Percentiles rank a stretch among this genome's conserved stretches.
Evolutionary conservation across 2,888 invertebrate species (phyloP).

Genomic region (Coremacera marginata): DNA sequence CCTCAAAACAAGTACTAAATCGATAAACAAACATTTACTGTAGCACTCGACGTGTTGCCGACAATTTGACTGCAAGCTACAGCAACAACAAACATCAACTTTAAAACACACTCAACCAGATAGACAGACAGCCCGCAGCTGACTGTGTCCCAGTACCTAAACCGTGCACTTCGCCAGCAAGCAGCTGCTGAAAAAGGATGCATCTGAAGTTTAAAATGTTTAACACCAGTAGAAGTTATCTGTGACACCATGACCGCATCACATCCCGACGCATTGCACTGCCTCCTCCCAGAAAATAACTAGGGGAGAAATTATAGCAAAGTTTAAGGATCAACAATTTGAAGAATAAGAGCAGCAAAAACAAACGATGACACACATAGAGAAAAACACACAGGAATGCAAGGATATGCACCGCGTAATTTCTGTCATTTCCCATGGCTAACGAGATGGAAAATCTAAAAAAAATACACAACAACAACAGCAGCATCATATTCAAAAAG

Average conservation of each 20-base stretch:
- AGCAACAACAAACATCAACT: not conserved
- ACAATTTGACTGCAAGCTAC: not conserved
- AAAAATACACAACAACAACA: constrained; percentile 29
- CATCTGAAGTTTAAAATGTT: constrained; percentile 59
- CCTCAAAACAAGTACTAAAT: not conserved
- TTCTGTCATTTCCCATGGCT: constrained; percentile 37
- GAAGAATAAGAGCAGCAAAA: not conserved
- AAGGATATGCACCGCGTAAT: constrained; percentile 32
- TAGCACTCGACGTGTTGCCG: not conserved
- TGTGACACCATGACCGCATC: constrained; percentile 53
- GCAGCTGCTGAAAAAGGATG: constrained; percentile 36
- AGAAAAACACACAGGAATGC: constrained; percentile 5
- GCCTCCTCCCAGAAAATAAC: not conserved
- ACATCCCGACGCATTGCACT: constrained; percentile 13
- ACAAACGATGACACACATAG: not conserved
- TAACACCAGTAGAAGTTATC: constrained; percentile 62
- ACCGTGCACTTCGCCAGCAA: not conserved
- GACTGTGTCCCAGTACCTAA: not conserved
- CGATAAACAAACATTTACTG: constrained; percentile 19
- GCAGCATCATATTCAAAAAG: not conserved
- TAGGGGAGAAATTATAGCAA: constrained; percentile 36
- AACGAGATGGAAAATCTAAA: constrained; percentile 39
- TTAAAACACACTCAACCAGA: not conserved
- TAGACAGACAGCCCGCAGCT: not conserved
- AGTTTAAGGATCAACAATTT: constrained; percentile 24